Evolutionary conservation across 2,113 vertebrate genomes (phyloP), one percentile per base, ranked within the genome.

Genomic region (Diphyllodes magnificus): DNA sequence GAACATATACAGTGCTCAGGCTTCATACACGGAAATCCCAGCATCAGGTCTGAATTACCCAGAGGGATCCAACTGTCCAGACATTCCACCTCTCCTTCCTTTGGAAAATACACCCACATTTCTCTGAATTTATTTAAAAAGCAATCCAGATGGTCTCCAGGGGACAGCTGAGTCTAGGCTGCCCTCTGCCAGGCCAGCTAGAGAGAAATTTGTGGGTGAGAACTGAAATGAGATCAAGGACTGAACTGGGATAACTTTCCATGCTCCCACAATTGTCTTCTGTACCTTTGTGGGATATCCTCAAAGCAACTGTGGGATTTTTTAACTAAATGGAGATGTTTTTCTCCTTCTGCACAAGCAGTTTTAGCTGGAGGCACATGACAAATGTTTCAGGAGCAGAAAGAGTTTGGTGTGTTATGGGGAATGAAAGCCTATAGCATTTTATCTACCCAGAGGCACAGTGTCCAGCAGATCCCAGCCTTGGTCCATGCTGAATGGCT

Each of bases 1-100:
- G 77, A 56, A 42, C 0, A 0, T 56, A 27, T 11, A 24, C 31
- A 72, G 66, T 1, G 3, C 49, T 80, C 1, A 3, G 18, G 20
- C 20, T 79, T 64, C 49, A 3, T 3, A 22, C 9, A n/a, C 5
- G 19, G 71, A 91, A 92, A 90, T 59, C 23, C 21, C 51, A 60
- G 45, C 92, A 94, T 35, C 79, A 3, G 87, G 77, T 70, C 87
- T 40, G 79, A 73, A 86, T 88, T 95, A 80, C 42, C 59, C 76
- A 73, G 45, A 35, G 69, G n/a, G 30, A 37, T 45, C 31, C 60
- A 20, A 10, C 49, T 23, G 50, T 39, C 63, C 63, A 35, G 71
- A 76, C 37, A 27, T 82, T 61, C 70, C 2, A 1, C 80, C 54
- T 70, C 79, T 72, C 49, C 61, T 47, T 94, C 63, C 85, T 73